Percentiles rank a stretch among this genome's conserved stretches.
Conservation (phyloP, 1,140 invertebrate genomes). For the Pachyrhynchus sulphureomaculatus region DNA sequence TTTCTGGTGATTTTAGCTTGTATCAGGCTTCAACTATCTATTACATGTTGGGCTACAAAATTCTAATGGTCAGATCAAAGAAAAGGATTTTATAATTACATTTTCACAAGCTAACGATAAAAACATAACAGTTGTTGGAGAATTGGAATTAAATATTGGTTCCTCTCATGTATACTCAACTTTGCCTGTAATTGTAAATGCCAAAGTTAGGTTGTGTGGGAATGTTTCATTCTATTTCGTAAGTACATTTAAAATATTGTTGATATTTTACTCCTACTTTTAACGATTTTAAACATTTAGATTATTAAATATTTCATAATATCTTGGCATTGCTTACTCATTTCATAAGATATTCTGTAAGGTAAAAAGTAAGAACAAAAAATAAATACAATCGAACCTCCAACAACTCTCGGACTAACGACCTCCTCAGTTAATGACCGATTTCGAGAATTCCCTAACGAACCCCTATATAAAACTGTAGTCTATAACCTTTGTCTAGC, state of each 20-base stretch:
- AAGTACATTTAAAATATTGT: background rate
- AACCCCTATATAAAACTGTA: no score
- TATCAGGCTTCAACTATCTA: slow-evolving; percentile 25
- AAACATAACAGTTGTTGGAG: background rate
- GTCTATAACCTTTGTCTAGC: no score
- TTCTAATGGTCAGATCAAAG: background rate
- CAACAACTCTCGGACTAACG: no score
- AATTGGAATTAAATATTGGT: slow-evolving; percentile 7
- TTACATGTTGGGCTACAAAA: slow-evolving; percentile 19
- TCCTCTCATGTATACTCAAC: slow-evolving; percentile 1
- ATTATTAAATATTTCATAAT: no score
- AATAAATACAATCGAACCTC: no score
- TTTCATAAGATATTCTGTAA: no score
- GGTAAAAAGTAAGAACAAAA: no score
- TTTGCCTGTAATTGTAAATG: slow-evolving; percentile 14
- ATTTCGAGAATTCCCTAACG: no score
- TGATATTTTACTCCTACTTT: background rate
- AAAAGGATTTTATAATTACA: slow-evolving; percentile 17
- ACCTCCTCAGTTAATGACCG: no score
- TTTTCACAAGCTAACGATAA: background rate
- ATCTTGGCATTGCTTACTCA: no score
- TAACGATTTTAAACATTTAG: background rate
- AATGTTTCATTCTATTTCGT: slow-evolving; percentile 16
- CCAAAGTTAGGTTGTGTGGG: slow-evolving; percentile 9
- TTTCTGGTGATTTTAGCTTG: no score